A percentile compares a stretch with the other conserved stretches of the same genome.
phyloP scores from a whole-genome alignment of 1,140 invertebrate genomes.

The Melipona quadrifasciata region DNA sequence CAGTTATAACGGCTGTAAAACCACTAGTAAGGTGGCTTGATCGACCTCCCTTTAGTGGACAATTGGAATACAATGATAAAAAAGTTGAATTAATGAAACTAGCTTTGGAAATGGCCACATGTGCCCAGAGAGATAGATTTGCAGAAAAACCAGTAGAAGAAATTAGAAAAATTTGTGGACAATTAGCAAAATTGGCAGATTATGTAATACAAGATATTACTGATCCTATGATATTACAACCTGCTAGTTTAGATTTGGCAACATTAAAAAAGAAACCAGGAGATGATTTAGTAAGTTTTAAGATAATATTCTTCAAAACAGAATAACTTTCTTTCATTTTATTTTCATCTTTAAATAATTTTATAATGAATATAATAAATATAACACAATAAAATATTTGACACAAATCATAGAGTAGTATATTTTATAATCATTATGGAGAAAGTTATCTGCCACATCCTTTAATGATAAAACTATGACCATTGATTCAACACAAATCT shows the following conservation, averaged over 20 bases:
- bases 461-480: constrained; percentile 49
- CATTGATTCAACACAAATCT: constrained; percentile 41
- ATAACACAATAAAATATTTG: not conserved
- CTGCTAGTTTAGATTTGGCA: constrained; percentile 92
- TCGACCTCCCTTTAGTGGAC: constrained; percentile 87
- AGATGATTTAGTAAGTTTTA: constrained; percentile 85
- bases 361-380: not conserved
- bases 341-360: constrained; percentile 2
- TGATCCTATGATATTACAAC: constrained; percentile 94
- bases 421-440: constrained; percentile 2
- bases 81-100: constrained; percentile 89
- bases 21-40: constrained; percentile 94
- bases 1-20: constrained; percentile 92
- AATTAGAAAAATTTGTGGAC: constrained; percentile 87
- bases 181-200: constrained; percentile 90
- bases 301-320: not conserved
- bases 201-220: constrained; percentile 93
- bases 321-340: not conserved
- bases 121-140: constrained; percentile 92
- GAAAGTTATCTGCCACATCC: constrained; percentile 48
- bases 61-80: constrained; percentile 86
- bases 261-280: constrained; percentile 92
- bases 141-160: constrained; percentile 90
- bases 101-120: constrained; percentile 92
- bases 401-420: not conserved